Conservation (phyloP, 2,113 vertebrate genomes). For the Rhabdornis inornatus region DNA sequence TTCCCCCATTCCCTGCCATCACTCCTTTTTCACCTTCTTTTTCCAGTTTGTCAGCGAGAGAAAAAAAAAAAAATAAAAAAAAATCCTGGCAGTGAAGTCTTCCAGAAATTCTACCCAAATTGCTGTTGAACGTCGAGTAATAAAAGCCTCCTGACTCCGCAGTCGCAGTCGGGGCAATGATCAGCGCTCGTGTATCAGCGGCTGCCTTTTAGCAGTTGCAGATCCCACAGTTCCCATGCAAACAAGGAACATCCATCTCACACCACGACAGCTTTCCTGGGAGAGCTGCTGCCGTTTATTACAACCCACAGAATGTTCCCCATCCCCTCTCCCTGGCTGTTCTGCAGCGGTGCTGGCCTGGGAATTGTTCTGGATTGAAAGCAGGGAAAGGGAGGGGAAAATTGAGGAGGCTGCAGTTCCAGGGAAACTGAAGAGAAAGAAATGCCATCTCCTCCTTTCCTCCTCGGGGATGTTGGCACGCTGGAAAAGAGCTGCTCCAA, state of each 20-base stretch:
- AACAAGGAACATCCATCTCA: conserved; percentile 26
- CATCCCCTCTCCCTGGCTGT: neutral
- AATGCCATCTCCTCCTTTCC: neutral
- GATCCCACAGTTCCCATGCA: neutral
- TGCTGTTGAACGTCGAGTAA: conserved; percentile 1
- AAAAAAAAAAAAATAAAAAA: neutral
- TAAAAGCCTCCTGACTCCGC: neutral
- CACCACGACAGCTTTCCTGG: neutral
- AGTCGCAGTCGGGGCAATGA: neutral
- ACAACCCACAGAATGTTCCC: neutral
- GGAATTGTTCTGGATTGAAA: neutral
- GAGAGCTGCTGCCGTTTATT: neutral
- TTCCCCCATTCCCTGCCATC: neutral
- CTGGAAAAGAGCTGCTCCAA: neutral
- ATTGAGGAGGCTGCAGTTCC: neutral
- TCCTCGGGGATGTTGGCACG: neutral
- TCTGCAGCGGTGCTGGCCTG: neutral
- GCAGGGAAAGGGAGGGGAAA: neutral
- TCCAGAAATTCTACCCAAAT: conserved; percentile 16
- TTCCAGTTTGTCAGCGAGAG: neutral
- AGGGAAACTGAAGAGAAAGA: neutral
- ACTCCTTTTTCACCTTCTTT: neutral
- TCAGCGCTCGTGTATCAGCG: neutral
- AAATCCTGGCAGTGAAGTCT: neutral
- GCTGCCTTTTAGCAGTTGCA: conserved; percentile 17